A percentile compares a stretch with the other conserved stretches of the same genome.
Conservation (phyloP, 2,797 vertebrate genomes). For the Enoplosus armatus region DNA sequence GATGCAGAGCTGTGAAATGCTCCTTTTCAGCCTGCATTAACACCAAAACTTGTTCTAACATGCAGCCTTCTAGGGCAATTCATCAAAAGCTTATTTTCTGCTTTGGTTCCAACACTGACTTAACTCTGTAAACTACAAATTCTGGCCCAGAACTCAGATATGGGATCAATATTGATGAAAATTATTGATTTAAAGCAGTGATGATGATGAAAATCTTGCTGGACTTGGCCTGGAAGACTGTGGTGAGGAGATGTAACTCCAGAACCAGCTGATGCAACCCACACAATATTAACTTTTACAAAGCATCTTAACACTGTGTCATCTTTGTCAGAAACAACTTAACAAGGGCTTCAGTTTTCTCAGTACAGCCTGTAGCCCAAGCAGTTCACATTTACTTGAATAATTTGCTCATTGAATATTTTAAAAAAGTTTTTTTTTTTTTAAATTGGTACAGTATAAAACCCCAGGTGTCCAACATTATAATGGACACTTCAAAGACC, state of each 20-base stretch:
- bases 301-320: constrained; percentile 75
- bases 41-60: constrained; percentile 59
- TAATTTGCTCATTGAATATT: neutral
- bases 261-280: constrained; percentile 52
- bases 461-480: constrained; percentile 28
- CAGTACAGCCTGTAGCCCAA: constrained; percentile 38
- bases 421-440: neutral
- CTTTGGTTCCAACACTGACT: constrained; percentile 3
- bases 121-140: neutral
- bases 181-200: neutral
- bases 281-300: constrained; percentile 51
- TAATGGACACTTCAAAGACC: constrained; percentile 32
- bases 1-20: constrained; percentile 78
- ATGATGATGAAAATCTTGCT: constrained; percentile 29
- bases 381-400: constrained; percentile 10
- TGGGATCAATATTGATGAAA: constrained; percentile 5
- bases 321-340: constrained; percentile 75
- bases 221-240: constrained; percentile 80
- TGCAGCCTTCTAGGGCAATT: constrained; percentile 76
- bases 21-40: constrained; percentile 77
- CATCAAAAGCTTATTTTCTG: constrained; percentile 33
- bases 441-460: constrained; percentile 18
- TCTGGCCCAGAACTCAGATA: constrained; percentile 4
- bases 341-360: constrained; percentile 43
- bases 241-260: constrained; percentile 56